A percentile compares a stretch with the other conserved stretches of the same genome.
Evolutionary conservation across 1,140 invertebrate genomes (phyloP).

Genomic region (Pogonomyrmex californicus): DNA sequence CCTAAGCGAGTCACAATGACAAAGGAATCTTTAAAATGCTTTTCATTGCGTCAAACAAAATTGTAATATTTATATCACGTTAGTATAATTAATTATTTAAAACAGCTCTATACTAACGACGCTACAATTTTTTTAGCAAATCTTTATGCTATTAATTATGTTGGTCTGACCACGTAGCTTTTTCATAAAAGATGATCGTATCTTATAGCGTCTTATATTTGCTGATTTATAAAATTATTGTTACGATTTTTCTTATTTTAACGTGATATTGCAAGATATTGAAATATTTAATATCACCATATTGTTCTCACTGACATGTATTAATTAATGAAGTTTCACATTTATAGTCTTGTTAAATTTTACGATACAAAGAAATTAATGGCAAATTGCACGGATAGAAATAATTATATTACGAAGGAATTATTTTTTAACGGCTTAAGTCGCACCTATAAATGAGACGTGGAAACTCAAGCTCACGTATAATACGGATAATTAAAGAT

Average conservation of each 20-base stretch:
- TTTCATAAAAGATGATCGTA: not conserved
- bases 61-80: not conserved
- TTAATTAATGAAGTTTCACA: not conserved
- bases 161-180: not conserved
- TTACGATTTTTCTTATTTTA: not conserved
- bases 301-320: not conserved
- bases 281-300: not conserved
- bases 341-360: not conserved
- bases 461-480: slow-evolving; percentile 27
- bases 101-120: not conserved
- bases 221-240: not conserved
- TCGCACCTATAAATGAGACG: slow-evolving; percentile 8
- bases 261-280: not conserved
- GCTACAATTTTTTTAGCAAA: not conserved
- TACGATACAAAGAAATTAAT: not conserved
- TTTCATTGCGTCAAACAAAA: not conserved
- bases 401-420: slow-evolving; percentile 5
- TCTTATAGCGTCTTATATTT: not conserved
- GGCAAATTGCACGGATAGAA: not conserved
- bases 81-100: slow-evolving; percentile 30
- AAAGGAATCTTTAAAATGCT: not conserved
- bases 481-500: slow-evolving; percentile 37
- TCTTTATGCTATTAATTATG: slow-evolving; percentile 6
- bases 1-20: slow-evolving; percentile 4
- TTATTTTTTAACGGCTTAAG: slow-evolving; percentile 4